phyloP scores from a whole-genome alignment of 2,797 vertebrate species.

The Cyclura pinguis region DNA sequence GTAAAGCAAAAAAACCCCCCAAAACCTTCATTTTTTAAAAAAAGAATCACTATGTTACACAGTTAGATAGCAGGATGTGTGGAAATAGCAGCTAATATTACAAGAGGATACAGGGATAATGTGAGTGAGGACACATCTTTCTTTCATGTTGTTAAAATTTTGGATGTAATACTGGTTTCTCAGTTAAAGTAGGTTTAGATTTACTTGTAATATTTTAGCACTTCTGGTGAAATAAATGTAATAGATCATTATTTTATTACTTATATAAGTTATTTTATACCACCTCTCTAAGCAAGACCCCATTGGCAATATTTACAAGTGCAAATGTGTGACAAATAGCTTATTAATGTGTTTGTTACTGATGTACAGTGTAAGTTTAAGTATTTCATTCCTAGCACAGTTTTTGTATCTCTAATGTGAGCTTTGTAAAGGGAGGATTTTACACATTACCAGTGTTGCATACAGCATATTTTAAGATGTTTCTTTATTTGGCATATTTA shows the following conservation, averaged over 20 bases:
- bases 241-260: background rate
- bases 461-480: background rate
- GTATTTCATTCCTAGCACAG: background rate
- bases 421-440: background rate
- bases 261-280: background rate
- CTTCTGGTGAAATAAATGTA: background rate
- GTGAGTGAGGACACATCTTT: too few species aligned
- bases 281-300: background rate
- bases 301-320: background rate
- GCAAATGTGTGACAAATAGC: background rate
- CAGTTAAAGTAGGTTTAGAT: background rate
- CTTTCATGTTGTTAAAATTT: background rate
- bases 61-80: background rate
- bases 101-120: background rate
- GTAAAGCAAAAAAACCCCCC: conserved; percentile 3
- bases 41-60: background rate
- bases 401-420: background rate
- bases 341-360: background rate
- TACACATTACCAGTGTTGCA: background rate
- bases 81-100: conserved; percentile 1
- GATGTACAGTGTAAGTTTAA: background rate
- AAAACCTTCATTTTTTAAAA: background rate
- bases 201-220: background rate
- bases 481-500: background rate
- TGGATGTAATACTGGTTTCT: background rate